These are phyloP conservation scores for Pandion haliaetus DNA, from an alignment of 2,113 vertebrate genomes.

Conservation along the genomic window DNA sequence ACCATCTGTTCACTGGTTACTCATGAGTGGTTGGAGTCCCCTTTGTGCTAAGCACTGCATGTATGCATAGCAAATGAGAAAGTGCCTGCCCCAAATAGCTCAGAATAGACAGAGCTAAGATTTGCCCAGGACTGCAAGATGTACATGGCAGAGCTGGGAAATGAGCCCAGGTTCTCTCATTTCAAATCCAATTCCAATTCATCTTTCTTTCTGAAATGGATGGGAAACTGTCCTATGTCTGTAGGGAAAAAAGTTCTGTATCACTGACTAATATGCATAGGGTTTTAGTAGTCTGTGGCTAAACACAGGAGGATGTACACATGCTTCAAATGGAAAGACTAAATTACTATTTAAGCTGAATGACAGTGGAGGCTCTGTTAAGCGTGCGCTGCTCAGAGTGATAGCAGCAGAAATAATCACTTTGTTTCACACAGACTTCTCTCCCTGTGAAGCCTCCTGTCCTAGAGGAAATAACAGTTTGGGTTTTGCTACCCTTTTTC, in stretches of 20 bases:
- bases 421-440: not conserved
- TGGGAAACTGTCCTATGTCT: not conserved
- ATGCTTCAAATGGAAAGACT: not conserved
- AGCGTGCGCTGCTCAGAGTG: not conserved
- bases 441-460: not conserved
- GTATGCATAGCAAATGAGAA: conserved; percentile 14
- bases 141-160: not conserved
- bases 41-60: not conserved
- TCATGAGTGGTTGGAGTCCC: conserved; percentile 11
- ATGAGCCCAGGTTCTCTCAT: not conserved
- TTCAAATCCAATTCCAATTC: not conserved
- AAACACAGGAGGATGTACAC: not conserved
- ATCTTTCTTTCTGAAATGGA: not conserved
- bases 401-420: not conserved
- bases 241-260: not conserved
- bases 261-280: not conserved
- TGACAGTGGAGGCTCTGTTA: not conserved
- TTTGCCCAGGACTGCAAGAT: not conserved
- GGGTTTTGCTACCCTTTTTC: not conserved
- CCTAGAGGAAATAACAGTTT: not conserved
- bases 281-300: not conserved
- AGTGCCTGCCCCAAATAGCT: not conserved
- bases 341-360: not conserved
- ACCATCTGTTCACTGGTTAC: conserved; percentile 36
- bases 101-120: not conserved